Base-by-base conservation (phyloP, 2,888 invertebrate species). In the Argyresthia goedartella region DNA sequence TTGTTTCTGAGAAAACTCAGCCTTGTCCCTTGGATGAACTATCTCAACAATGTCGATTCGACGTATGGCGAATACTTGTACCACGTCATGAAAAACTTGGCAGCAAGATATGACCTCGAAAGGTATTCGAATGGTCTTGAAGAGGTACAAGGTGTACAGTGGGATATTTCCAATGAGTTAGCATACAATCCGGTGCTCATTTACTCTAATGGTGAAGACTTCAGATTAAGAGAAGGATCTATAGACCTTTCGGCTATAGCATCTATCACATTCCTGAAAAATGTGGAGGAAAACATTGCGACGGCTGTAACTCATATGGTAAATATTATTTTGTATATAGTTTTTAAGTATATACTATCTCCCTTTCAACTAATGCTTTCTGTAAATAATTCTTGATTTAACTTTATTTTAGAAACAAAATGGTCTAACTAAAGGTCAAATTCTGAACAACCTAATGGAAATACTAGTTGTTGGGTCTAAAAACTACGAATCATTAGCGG, bases 21-120 rank as follows among this genome's bases (percentile, higher is more conserved):
- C 61, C 66, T 75, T 58, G 84, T 89, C 46, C 88, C 90, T 3
- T 90, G 89, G 85, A 87, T 89, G 72, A 73, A 90, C 58, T 76
- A 85, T 25, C 74, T 81, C 52, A 76, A 85, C 50, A 73, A 80
- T 54, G 80, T 73, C 52, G 65, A 61, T 60, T 75, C 82, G 55
- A 73, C 81, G 62, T 89, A 88, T 55, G 92, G 92, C 43, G 90
- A 91, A 69, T 77, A 87, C 55, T 88, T 90, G 74, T 89, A 90
- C 66, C 89, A 87, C 71, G 75, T 85, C 61, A 89, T 92, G 65
- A 91, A 91, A 64, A 91, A 93, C 69, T 68, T 92, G n/a, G 73
- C 89, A 66, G 89, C 91, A 44, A 89, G 92, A 64, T 93, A 92
- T 77, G 89, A 91, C 63, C 76, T 92, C 61, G 93, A 93, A 70